Evolutionary conservation across 1,140 invertebrate species (phyloP), one percentile per base, ranked within the genome.

Genomic region (Papilio xuthus): DNA sequence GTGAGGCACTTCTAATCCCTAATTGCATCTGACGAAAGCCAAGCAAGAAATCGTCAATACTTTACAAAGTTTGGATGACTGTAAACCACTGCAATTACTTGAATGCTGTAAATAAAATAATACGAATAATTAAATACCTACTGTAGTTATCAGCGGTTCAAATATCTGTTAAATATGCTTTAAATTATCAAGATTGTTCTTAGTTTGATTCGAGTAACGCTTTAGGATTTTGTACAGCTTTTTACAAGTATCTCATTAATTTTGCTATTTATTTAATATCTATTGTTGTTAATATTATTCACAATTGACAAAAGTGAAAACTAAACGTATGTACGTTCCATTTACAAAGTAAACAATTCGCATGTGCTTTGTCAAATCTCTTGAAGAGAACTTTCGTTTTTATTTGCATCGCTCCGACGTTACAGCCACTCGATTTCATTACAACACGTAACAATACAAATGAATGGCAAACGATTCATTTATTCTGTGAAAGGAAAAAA

Each of bases 401-500:
- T 60, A 60, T 37, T 72, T 8, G 9, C 71, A 50, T 73, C 41
- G 41, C 23, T 73, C 20, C 70, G n/a, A 37, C 20, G 56, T 67
- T 47, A 15, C 20, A 72, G 70, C 42, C 71, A 44, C 71, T 44
- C 41, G 71, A 42, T 44, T 73, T 42, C 71, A 73, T 73, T 73
- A 73, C 42, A 42, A 41, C 37, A 26, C 41, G 41, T 73, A 73
- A 73, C 71, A 73, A 73, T 44, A 47, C 71, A 73, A 73, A 44
- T 73, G 12, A 12, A 73, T 73, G 12, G 71, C 1, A 41, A 1
- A 9, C 41, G 70, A n/a, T 42, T 42, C 41, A 71, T 71, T 41
- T 44, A 15, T 73, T 44, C 41, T 20, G 18, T 44, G n/a, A 73
- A 50, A 26, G 71, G 13, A 47, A 73, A 47, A 12, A 72, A 6